Evolutionary conservation across 1,140 invertebrate species (phyloP).

Genomic region (Brachionus manjavacas): DNA sequence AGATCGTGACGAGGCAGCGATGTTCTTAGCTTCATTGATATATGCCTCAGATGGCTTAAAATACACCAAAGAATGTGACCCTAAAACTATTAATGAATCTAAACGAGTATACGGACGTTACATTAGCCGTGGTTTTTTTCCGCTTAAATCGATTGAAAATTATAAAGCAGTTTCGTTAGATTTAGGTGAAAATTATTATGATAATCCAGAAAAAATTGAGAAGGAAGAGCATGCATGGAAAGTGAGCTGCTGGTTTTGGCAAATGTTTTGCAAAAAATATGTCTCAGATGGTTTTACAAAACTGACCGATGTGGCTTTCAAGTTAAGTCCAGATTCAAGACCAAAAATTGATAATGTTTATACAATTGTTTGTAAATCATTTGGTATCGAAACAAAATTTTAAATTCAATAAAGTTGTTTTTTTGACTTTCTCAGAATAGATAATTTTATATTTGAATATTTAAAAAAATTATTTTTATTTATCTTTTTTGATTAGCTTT

Average conservation of each 20-base stretch:
- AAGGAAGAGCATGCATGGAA: slow-evolving; percentile 18
- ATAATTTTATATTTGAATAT: no score
- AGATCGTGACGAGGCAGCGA: neutral
- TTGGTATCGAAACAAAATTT: neutral
- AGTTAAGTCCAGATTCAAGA: neutral
- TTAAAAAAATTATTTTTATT: no score
- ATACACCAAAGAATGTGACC: neutral
- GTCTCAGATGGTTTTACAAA: neutral
- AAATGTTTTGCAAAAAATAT: neutral
- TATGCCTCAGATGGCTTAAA: neutral
- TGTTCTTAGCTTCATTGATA: neutral
- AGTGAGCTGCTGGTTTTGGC: neutral
- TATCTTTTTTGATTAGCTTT: no score
- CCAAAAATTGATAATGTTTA: neutral
- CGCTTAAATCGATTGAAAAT: neutral
- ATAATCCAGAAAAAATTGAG: slow-evolving; percentile 3
- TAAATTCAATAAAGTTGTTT: neutral
- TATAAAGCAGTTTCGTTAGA: neutral
- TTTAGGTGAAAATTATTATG: neutral
- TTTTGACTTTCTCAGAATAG: neutral
- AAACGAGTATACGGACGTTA: neutral
- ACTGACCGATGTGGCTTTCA: neutral
- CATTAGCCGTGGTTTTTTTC: neutral
- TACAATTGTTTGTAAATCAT: neutral
- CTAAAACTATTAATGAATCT: neutral